phyloP scores from a whole-genome alignment of 2,888 invertebrate species.

The Hesperia comma region DNA sequence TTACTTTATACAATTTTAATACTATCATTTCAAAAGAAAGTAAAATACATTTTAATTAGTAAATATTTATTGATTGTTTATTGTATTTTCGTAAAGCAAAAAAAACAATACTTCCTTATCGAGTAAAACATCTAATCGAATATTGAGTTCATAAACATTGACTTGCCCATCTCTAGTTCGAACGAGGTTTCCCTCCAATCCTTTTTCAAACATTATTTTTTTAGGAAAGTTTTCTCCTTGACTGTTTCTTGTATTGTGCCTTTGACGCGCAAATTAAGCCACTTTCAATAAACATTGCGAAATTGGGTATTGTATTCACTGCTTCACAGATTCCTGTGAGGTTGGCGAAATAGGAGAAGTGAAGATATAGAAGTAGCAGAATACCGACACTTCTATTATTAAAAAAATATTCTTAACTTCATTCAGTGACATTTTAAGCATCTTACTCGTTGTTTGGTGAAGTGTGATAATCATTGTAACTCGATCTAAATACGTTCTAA shows the following conservation, averaged over 20 bases:
- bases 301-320: constrained; percentile 20
- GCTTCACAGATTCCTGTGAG: not conserved
- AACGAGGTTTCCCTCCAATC: constrained; percentile 32
- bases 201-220: constrained; percentile 30
- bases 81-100: no score
- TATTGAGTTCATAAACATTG: not conserved
- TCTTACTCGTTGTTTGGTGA: no score
- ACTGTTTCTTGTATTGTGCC: constrained; percentile 41
- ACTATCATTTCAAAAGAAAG: no score
- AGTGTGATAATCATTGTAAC: no score
- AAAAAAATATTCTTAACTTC: no score
- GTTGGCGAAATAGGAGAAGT: not conserved
- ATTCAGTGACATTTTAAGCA: no score
- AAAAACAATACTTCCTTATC: not conserved
- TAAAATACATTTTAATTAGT: no score
- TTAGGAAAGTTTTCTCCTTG: constrained; percentile 41
- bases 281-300: constrained; percentile 32
- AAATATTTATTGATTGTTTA: no score
- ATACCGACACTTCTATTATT: no score
- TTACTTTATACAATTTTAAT: no score
- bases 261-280: constrained; percentile 32
- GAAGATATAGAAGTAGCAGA: no score
- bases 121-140: not conserved
- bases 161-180: constrained; percentile 20
- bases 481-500: no score